Evolutionary conservation across 2,797 vertebrate genomes (phyloP).

Genomic region (Euthynnus affinis): DNA sequence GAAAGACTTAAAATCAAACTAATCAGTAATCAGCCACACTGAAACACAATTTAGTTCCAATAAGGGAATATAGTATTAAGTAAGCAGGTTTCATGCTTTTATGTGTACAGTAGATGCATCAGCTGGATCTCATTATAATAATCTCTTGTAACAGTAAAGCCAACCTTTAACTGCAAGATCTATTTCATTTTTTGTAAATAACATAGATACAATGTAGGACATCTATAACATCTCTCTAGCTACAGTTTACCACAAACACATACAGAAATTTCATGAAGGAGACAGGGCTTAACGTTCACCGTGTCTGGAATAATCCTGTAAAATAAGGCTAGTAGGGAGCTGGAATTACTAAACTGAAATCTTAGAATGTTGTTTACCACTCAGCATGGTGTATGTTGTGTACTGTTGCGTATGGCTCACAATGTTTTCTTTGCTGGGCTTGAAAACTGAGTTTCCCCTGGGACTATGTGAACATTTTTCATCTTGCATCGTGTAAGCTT

Average conservation of each 20-base stretch:
- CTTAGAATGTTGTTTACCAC: constrained; percentile 46
- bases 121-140: neutral
- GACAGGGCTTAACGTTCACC: constrained; percentile 13
- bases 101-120: neutral
- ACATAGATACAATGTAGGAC: constrained; percentile 7
- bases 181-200: neutral
- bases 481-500: constrained; percentile 23
- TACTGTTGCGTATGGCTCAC: constrained; percentile 40
- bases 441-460: constrained; percentile 38
- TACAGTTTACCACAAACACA: neutral
- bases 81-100: neutral
- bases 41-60: neutral
- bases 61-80: neutral
- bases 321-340: constrained; percentile 23
- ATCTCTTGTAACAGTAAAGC: neutral
- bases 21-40: constrained; percentile 1
- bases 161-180: neutral
- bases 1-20: neutral
- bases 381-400: constrained; percentile 25
- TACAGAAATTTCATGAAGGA: neutral
- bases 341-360: constrained; percentile 44
- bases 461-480: constrained; percentile 47
- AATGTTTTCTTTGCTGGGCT: constrained; percentile 34
- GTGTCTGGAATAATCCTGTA: constrained; percentile 48
- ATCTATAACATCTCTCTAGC: neutral